phyloP scores from a whole-genome alignment of 2,797 vertebrate genomes.

The Sphenopsis melanotis region DNA sequence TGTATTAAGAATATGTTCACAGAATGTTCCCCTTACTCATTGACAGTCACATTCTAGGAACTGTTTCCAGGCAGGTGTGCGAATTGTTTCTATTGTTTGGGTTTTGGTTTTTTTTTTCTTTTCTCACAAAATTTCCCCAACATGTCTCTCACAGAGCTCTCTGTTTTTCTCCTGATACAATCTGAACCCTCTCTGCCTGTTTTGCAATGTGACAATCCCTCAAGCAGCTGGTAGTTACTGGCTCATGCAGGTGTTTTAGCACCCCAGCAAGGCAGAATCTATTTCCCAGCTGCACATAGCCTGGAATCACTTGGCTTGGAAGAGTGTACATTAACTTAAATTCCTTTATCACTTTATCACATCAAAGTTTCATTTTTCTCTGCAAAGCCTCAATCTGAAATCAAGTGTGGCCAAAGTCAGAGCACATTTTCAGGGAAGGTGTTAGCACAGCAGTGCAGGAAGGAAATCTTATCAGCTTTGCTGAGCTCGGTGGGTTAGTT shows the following conservation, averaged over 20 bases:
- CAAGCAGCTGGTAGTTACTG: neutral
- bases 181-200: neutral
- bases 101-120: neutral
- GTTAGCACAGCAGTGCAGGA: conserved; percentile 11
- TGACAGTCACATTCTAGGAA: neutral
- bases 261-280: neutral
- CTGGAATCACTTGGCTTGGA: neutral
- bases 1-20: neutral
- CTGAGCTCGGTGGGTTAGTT: conserved; percentile 7
- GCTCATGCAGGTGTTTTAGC: neutral
- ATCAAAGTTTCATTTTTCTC: neutral
- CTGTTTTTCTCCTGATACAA: neutral
- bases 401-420: neutral
- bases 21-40: neutral
- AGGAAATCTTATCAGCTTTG: conserved; percentile 48
- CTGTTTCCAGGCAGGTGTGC: neutral
- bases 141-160: neutral
- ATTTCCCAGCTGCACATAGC: neutral
- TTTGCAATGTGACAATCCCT: neutral
- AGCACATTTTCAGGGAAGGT: neutral
- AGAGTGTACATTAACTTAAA: neutral
- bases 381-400: neutral
- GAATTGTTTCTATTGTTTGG: neutral
- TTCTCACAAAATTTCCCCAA: neutral
- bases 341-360: neutral